Evolutionary conservation across 2,113 vertebrate genomes (phyloP), one percentile per base, ranked within the genome.

Genomic region (Zapus hudsonius): DNA sequence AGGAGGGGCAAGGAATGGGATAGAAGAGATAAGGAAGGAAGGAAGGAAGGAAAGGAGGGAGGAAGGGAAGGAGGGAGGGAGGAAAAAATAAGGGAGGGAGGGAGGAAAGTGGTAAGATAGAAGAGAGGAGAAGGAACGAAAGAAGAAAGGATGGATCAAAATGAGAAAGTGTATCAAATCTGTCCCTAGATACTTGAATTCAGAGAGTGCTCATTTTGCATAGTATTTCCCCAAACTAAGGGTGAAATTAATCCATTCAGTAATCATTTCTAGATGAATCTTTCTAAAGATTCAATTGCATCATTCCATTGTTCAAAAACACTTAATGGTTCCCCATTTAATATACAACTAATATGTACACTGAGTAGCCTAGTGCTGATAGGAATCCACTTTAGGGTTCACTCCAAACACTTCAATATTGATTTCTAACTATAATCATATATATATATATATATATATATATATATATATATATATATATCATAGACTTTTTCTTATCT

Each of bases 401-500:
- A 29, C 44, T 91, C 40, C 67, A 93, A 84, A 87, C 5, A 84
- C 61, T 61, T 87, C 59, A 40, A 92, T 66, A 87, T 25, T 92
- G 79, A 57, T 79, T 93, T 94, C 33, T 31, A 92, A 38, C 31
- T 70, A 57, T 33, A 66, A 16, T 10, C 31, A 63, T 38, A 42
- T 38, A 57, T 25, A 90, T 84, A 52, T 12, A n/a, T n/a, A n/a
- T n/a, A n/a, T n/a, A n/a, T n/a, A n/a, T n/a, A n/a, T n/a, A n/a
- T n/a, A n/a, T n/a, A n/a, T n/a, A n/a, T n/a, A n/a, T n/a, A n/a
- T n/a, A 63, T 38, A 42, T 38, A 57, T 25, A 90, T 84, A 52
- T 12, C 40, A 84, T 9, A 74, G 64, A 31, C 33, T n/a, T 57
- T 90, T 78, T 11, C 40, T 27, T 73, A 38, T 7, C 25, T 55